Evolutionary conservation across 2,888 invertebrate species (phyloP).

Genomic region (Hylaea fasciaria): DNA sequence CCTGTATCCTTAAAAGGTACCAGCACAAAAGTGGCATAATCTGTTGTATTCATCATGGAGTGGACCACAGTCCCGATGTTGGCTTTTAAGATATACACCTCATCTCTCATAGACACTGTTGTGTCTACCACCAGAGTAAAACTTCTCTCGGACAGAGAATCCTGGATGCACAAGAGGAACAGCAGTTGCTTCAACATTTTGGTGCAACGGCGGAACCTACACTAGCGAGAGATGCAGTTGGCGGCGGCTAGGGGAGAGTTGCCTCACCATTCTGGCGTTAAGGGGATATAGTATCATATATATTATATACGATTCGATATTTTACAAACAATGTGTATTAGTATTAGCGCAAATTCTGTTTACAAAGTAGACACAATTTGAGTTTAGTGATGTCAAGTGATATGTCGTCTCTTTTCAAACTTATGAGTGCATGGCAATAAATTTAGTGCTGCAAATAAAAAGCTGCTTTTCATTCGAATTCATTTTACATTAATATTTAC

Average conservation of each 20-base stretch:
- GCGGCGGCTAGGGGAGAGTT: neutral
- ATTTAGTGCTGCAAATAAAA: too few relatives aligned
- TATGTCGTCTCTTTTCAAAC: too few relatives aligned
- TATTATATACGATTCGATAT: too few relatives aligned
- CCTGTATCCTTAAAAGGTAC: conserved; percentile 57
- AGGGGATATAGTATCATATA: too few relatives aligned
- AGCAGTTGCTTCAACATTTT: conserved; percentile 29
- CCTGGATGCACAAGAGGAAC: neutral
- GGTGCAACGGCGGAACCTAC: conserved; percentile 5
- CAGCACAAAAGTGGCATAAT: conserved; percentile 47
- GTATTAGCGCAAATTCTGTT: too few relatives aligned
- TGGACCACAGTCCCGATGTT: conserved; percentile 47
- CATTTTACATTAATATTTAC: too few relatives aligned
- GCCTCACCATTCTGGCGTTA: conserved; percentile 5
- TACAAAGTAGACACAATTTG: too few relatives aligned
- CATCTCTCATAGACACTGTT: conserved; percentile 59
- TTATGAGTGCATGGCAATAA: too few relatives aligned
- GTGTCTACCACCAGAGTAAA: conserved; percentile 66
- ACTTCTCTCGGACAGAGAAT: conserved; percentile 46
- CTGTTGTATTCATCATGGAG: conserved; percentile 22
- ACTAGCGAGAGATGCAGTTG: conserved; percentile 14
- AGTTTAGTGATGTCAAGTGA: too few relatives aligned
- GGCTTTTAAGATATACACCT: conserved; percentile 53
- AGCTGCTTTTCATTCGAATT: too few relatives aligned
- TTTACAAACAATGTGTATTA: too few relatives aligned